Conservation (phyloP, 2,888 invertebrate genomes). For the Lordiphosa andalusiaca region DNA sequence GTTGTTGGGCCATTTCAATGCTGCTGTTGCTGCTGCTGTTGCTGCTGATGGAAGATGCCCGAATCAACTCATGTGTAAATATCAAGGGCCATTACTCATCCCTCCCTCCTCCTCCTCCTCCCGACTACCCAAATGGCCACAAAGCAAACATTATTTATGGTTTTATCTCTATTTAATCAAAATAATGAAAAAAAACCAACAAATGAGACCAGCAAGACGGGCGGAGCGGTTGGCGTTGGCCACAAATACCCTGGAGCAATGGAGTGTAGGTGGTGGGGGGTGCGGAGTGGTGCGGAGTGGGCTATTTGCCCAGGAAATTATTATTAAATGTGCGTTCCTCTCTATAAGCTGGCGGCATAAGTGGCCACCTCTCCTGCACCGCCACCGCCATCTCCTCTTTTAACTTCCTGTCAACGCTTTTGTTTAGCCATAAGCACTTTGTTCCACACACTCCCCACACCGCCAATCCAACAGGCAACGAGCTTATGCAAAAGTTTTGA, state of each 20-base stretch:
- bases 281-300: conserved; percentile 27
- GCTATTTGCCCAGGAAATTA: conserved; percentile 53
- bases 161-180: conserved; percentile 74
- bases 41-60: conserved; percentile 41
- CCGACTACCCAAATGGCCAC: conserved; percentile 36
- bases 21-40: conserved; percentile 19
- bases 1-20: conserved; percentile 61
- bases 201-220: conserved; percentile 28
- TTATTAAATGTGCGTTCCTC: conserved; percentile 47
- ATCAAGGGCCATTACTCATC: conserved; percentile 63
- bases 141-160: conserved; percentile 72
- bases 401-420: conserved; percentile 4
- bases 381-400: not conserved
- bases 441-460: conserved; percentile 17
- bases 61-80: conserved; percentile 68
- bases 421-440: conserved; percentile 25
- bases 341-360: conserved; percentile 38
- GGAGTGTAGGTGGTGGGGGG: not conserved
- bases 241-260: conserved; percentile 4
- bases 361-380: conserved; percentile 34
- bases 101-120: conserved; percentile 4
- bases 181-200: conserved; percentile 56
- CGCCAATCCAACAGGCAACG: not conserved
- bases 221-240: too few species aligned
- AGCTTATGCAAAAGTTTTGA: conserved; percentile 38